Percentiles rank a stretch among this genome's conserved stretches.
These are phyloP conservation scores for Astatotilapia flaviijosephi DNA, from an alignment of 2,113 vertebrate genomes.

Conservation along the genomic window DNA sequence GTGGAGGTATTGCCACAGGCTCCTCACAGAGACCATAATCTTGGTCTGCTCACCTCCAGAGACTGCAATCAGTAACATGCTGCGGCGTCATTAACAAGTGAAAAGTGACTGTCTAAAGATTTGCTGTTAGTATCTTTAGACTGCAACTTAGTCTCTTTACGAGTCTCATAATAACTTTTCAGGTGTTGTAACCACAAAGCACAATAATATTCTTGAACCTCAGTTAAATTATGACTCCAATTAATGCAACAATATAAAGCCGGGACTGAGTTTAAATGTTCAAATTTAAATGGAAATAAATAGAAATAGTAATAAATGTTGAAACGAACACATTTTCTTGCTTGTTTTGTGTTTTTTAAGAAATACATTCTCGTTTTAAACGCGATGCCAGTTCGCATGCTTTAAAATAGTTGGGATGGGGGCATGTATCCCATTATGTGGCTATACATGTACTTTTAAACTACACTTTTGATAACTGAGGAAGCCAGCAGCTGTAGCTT, in stretches of 20 bases:
- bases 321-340: not conserved
- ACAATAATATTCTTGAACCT: not conserved
- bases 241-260: not conserved
- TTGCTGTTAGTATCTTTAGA: not conserved
- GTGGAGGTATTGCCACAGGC: constrained; percentile 13
- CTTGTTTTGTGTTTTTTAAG: not conserved
- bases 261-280: not conserved
- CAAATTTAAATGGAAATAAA: not conserved
- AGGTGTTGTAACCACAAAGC: not conserved
- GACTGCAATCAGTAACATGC: constrained; percentile 61
- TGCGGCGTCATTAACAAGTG: constrained; percentile 55
- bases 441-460: not conserved
- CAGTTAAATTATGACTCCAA: not conserved
- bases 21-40: constrained; percentile 57
- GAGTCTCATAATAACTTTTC: not conserved
- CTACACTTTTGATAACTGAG: not conserved
- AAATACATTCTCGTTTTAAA: not conserved
- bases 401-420: not conserved
- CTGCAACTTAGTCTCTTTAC: not conserved
- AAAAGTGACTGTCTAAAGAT: constrained; percentile 24
- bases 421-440: not conserved
- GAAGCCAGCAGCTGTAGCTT: not conserved
- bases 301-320: not conserved
- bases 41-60: constrained; percentile 42
- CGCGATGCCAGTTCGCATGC: not conserved